Percentiles rank a stretch among this genome's conserved stretches.
Conservation (phyloP, 2,113 vertebrate species). For the Centropus bengalensis region DNA sequence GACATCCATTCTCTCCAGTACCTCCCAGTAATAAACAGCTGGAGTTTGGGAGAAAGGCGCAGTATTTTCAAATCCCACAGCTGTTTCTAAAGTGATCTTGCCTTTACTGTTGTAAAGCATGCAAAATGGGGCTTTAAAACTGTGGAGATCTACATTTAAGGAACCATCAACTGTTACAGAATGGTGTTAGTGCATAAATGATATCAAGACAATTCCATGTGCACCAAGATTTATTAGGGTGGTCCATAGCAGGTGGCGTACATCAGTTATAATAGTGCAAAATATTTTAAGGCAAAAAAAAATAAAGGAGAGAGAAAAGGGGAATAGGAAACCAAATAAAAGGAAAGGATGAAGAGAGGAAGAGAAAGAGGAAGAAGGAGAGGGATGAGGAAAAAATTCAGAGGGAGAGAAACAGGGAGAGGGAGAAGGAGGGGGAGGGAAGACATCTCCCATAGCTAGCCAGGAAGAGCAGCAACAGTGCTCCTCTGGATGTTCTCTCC, state of each 20-base stretch:
- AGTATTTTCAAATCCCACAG: not conserved
- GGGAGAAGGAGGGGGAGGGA: not conserved
- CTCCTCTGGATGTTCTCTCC: not conserved
- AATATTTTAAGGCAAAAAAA: not conserved
- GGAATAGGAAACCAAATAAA: not conserved
- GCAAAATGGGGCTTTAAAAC: not conserved
- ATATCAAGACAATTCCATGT: not conserved
- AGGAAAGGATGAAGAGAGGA: not conserved
- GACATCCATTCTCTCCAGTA: not conserved
- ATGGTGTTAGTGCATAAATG: not conserved
- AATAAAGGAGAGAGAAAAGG: not conserved
- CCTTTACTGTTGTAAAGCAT: not conserved
- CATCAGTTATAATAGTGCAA: not conserved
- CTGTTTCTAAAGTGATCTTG: not conserved
- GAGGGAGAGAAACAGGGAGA: not conserved
- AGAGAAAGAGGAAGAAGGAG: not conserved
- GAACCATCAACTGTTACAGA: not conserved
- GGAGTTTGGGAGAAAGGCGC: not conserved
- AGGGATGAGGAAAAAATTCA: too few relatives aligned
- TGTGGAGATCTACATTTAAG: not conserved
- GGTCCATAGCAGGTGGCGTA: not conserved
- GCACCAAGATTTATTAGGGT: not conserved
- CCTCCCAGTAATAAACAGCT: not conserved
- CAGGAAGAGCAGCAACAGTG: not conserved
- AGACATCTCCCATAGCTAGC: not conserved